Base-by-base conservation (phyloP, 2,888 invertebrate species). In the Drosophila koepferae region DNA sequence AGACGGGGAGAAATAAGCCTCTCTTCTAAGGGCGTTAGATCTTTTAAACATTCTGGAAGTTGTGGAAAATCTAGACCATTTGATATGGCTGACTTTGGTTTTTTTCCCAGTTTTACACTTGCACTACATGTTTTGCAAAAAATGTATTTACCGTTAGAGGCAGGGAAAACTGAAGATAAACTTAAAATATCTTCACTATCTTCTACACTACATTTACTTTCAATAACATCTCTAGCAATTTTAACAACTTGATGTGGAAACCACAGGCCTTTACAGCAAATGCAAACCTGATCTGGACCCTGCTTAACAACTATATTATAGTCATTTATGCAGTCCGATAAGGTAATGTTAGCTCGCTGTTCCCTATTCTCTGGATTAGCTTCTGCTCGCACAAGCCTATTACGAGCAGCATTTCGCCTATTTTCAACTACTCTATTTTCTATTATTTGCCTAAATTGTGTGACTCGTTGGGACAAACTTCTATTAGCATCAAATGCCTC, bases 171-270 rank as follows among this genome's bases (percentile, higher is more conserved):
- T 41, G 16, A 41, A 41, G 40, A 41, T 41, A n/a, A 41, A 41
- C 40, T 41, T 41, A 41, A 41, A n/a, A n/a, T 41, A n/a, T n/a
- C n/a, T n/a, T n/a, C n/a, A n/a, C n/a, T n/a, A n/a, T 41, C 41
- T 41, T n/a, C 41, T n/a, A n/a, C 41, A 8, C n/a, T 41, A n/a
- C 41, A 41, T 41, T 41, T 41, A 41, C 41, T n/a, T 41, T 41
- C 41, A 8, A 41, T 8, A n/a, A 41, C n/a, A 41, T 41, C 41
- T n/a, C n/a, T 7, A 41, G n/a, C 1, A n/a, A 41, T 41, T 41
- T 41, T n/a, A 1, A 41, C n/a, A 0, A n/a, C 3, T 41, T n/a
- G 41, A n/a, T 8, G 41, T n/a, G 41, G 41, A 41, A 41, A 41
- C 41, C 41, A n/a, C 41, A 41, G 3, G 2, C 41, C 41, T n/a